Evolutionary conservation across 2,797 vertebrate species (phyloP).

Genomic region (Ammospiza maritima): DNA sequence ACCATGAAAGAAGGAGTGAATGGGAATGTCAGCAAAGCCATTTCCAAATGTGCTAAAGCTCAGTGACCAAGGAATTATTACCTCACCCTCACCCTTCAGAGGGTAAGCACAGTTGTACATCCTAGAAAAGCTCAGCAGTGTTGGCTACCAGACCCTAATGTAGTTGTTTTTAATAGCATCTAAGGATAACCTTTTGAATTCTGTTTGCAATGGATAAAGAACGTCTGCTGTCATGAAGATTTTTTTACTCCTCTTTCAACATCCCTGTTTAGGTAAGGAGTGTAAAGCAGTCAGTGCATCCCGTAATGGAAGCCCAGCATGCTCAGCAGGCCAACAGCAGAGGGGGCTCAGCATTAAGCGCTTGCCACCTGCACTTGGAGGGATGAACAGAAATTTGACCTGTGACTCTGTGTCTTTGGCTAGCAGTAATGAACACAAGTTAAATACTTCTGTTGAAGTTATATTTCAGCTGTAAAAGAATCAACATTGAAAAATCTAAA

Average conservation of each 20-base stretch:
- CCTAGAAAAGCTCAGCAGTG: not conserved
- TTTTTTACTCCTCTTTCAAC: not conserved
- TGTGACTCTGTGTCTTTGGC: not conserved
- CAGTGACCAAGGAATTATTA: not conserved
- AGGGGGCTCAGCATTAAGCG: constrained; percentile 49
- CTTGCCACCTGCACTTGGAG: not conserved
- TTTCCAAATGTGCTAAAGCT: not conserved
- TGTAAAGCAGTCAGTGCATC: not conserved
- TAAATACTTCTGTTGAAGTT: not conserved
- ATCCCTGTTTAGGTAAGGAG: not conserved
- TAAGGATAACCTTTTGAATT: not conserved
- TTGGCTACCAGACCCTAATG: not conserved
- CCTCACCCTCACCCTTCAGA: not conserved
- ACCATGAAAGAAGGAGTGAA: not conserved
- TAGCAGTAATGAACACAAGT: not conserved
- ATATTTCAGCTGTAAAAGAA: not conserved
- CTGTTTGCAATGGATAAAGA: not conserved
- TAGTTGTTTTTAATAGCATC: not conserved
- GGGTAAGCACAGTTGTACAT: not conserved
- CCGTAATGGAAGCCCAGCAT: not conserved
- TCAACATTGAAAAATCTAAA: not conserved
- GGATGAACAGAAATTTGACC: not conserved
- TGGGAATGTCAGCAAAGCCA: not conserved
- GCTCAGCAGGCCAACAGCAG: constrained; percentile 52
- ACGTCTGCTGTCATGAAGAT: not conserved